Conservation (phyloP, 2,113 vertebrate genomes). For the Campylomormyrus tamandua region DNA sequence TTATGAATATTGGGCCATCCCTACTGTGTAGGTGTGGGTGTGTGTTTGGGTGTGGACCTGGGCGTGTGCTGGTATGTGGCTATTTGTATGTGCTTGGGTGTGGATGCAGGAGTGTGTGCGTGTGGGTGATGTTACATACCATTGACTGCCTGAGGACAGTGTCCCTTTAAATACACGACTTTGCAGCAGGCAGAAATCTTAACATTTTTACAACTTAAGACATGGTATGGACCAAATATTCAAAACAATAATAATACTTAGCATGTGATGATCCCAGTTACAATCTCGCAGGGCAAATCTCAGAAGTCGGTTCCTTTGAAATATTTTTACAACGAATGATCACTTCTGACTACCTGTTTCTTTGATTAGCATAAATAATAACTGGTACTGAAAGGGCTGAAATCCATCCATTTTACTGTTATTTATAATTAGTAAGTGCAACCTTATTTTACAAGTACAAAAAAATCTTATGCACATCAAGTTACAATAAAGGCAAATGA, state of each 20-base stretch:
- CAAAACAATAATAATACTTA: not conserved
- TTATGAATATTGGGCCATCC: not conserved
- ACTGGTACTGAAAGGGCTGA: not conserved
- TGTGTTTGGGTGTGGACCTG: not conserved
- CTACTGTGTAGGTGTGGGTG: not conserved
- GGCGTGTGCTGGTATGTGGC: constrained; percentile 9
- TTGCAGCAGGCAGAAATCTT: not conserved
- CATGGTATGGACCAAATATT: not conserved
- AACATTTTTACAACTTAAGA: not conserved
- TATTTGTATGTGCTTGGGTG: not conserved
- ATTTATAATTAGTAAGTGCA: not conserved
- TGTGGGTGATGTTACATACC: not conserved
- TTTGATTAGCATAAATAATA: not conserved
- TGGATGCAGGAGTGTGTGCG: not conserved
- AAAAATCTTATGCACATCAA: not conserved
- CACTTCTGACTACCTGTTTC: not conserved
- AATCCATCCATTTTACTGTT: not conserved
- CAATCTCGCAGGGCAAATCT: not conserved
- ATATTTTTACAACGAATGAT: not conserved
- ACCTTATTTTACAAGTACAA: not conserved
- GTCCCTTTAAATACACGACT: not conserved
- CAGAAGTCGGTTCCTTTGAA: not conserved
- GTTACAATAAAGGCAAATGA: not conserved
- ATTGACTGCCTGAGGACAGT: not conserved
- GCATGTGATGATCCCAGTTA: not conserved